Evolutionary conservation across 30 jellyfish, hydroid and myxozoan species (phyloP), one percentile per base, ranked within the genome.

Genomic region (Aurelia aurita complex sp. Pacific): DNA sequence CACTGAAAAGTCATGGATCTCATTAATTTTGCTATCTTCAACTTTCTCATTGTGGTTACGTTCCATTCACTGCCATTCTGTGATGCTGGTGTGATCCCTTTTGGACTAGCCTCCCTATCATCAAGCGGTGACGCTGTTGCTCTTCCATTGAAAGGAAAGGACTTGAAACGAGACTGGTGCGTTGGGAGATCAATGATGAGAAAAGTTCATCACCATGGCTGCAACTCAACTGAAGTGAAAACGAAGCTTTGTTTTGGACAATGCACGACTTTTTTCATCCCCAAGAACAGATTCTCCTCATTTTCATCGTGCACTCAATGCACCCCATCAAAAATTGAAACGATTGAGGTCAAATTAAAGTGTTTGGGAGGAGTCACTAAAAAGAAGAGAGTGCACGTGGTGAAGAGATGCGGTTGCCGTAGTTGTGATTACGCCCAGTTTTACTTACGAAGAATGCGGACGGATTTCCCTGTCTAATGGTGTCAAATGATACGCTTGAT

Each of bases 261-360:
- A 77, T 89, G 97, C 87, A 89, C 90, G 83, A 81, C 97, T 0
- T 89, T 73, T 73, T 89, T 15, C 83, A 75, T 89, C 60, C 97
- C 92, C n/a, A 57, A 29, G 54, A 74, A 78, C 86, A 65, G 80
- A 38, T 74, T 53, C 29, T 5, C 69, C 18, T 36, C 96, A 55
- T 89, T 82, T 60, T 46, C 85, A 10, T 71, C 94, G 3, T 89
- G 97, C 77, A 52, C 90, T 29, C 97, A 89, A 43, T 89, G 97
- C 83, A 66, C 85, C 50, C 94, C 97, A 11, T 33, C 89, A 15
- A 67, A 62, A 52, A 73, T 73, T 13, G 94, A 89, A 68, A 19
- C 42, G n/a, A 64, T 74, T 23, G 97, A 89, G 54, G 90, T 89
- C 55, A 82, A 82, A 35, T 74, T 89, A 34, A 35, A 74, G 50